phyloP scores from a whole-genome alignment of 37 sponge, comb jelly and placozoan species.

The Geodia barretti region DNA sequence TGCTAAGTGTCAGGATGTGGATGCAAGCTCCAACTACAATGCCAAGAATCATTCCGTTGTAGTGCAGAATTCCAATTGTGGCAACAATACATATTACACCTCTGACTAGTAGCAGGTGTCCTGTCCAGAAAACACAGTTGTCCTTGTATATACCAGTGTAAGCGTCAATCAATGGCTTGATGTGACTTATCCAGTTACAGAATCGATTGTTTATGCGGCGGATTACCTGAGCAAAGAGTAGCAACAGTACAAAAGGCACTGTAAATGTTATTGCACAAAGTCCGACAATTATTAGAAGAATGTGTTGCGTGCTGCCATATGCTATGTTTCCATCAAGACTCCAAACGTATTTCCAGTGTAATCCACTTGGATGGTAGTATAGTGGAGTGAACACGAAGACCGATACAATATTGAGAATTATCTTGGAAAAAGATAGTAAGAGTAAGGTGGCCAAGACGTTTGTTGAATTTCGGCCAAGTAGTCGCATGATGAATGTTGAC shows the following conservation, averaged over 20 bases:
- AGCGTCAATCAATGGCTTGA: background rate
- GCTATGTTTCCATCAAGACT: background rate
- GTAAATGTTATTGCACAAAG: background rate
- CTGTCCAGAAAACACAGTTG: background rate
- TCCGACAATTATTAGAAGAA: background rate
- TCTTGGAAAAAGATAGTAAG: background rate
- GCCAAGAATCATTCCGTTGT: background rate
- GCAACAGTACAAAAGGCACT: background rate
- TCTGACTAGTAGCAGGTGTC: background rate
- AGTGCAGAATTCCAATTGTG: background rate
- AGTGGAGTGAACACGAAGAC: background rate
- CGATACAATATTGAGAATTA: background rate
- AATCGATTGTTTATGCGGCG: background rate
- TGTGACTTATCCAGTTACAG: background rate
- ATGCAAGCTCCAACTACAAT: background rate
- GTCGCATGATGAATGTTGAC: background rate
- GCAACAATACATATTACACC: background rate
- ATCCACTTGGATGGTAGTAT: background rate
- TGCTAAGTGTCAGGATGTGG: background rate
- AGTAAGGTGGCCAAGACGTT: background rate
- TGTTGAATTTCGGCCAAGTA: background rate
- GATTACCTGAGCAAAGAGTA: background rate
- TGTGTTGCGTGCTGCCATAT: background rate
- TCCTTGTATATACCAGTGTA: background rate
- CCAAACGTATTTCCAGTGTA: background rate